Conservation (phyloP, 1,140 invertebrate species). For the Camponotus vicinus region DNA sequence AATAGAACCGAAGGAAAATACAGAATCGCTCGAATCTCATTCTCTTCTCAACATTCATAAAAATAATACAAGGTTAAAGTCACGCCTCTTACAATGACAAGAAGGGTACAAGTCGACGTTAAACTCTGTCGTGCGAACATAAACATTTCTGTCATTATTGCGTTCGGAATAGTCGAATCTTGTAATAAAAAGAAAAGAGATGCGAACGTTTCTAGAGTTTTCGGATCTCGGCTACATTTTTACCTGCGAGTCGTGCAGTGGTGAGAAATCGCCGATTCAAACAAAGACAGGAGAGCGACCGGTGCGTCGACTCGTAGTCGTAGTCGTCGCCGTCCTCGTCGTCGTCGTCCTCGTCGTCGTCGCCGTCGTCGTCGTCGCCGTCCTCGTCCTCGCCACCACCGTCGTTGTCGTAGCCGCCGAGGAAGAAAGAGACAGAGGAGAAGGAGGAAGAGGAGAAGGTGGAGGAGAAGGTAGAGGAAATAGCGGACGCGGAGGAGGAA, state of each 20-base stretch:
- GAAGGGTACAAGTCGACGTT: not conserved
- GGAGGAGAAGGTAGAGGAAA: conserved; percentile 10
- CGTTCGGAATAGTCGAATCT: conserved; percentile 1
- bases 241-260: conserved; percentile 67
- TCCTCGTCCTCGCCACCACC: not conserved
- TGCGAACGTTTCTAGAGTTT: conserved; percentile 24
- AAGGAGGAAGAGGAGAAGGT: conserved; percentile 15
- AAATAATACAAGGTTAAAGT: conserved; percentile 17
- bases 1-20: not conserved
- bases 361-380: not conserved
- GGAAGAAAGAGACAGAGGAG: not conserved
- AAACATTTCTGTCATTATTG: conserved; percentile 20
- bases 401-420: not conserved
- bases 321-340: not conserved
- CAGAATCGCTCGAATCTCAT: not conserved
- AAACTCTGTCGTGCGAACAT: not conserved
- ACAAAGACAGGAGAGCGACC: conserved; percentile 70
- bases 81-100: not conserved
- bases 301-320: conserved; percentile 51
- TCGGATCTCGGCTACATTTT: conserved; percentile 58
- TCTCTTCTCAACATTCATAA: conserved; percentile 1
- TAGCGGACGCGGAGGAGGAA: not conserved
- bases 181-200: not conserved
- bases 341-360: not conserved
- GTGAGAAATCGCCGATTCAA: conserved; percentile 64